These are phyloP conservation scores for Apamea sordens DNA, from an alignment of 2,888 invertebrate species.

Conservation along the genomic window DNA sequence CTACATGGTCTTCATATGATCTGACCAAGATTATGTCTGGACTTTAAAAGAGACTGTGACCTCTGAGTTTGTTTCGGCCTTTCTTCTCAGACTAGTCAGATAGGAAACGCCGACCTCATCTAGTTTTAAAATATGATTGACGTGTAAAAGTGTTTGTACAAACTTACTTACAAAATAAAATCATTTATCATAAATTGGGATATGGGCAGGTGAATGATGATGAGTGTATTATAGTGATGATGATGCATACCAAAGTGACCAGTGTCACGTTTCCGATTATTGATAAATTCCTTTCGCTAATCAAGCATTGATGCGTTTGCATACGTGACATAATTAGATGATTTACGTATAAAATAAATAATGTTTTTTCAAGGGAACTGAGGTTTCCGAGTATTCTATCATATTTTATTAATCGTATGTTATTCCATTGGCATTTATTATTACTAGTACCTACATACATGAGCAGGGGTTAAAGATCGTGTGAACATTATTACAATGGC, in stretches of 20 bases:
- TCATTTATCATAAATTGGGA: no score
- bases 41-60: no score
- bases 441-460: neutral
- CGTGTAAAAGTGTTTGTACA: no score
- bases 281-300: neutral
- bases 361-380: neutral
- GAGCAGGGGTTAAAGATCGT: constrained; percentile 34
- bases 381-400: constrained; percentile 7
- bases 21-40: no score
- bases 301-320: neutral
- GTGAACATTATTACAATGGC: constrained; percentile 28
- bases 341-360: constrained; percentile 11
- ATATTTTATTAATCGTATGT: neutral
- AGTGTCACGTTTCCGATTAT: neutral
- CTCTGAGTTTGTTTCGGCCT: no score
- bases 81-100: no score
- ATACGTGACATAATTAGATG: neutral
- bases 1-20: no score
- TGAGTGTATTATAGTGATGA: neutral
- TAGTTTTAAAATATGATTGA: no score
- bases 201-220: no score
- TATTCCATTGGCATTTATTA: neutral
- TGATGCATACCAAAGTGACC: no score
- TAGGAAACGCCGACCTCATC: no score
- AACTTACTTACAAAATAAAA: no score